Conservation (phyloP, 2,113 vertebrate genomes). For the Carassius auratus region DNA sequence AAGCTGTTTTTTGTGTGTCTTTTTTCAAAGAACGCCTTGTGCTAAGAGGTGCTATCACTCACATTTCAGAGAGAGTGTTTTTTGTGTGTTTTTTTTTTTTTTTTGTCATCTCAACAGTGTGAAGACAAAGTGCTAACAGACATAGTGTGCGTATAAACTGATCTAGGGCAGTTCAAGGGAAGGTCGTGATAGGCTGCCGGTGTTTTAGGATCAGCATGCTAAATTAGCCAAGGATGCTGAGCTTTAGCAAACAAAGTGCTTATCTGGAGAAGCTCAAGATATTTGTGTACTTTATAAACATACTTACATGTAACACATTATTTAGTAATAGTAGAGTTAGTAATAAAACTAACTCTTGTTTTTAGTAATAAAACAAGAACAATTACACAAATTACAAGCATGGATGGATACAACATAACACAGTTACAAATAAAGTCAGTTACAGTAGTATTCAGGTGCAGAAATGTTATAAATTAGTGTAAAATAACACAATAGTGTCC, state of each 20-base stretch:
- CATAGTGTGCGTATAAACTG: constrained; percentile 5
- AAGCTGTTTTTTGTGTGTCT: not conserved
- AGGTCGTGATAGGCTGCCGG: not conserved
- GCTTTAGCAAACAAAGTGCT: constrained; percentile 10
- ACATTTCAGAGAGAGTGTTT: constrained; percentile 16
- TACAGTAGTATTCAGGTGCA: too few relatives aligned
- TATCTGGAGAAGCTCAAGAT: not conserved
- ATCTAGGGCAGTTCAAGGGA: constrained; percentile 30
- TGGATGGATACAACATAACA: too few relatives aligned
- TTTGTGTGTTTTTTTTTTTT: not conserved
- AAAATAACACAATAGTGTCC: too few relatives aligned
- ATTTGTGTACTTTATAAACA: not conserved
- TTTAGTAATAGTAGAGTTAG: too few relatives aligned
- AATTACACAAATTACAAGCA: too few relatives aligned
- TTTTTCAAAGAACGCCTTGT: constrained; percentile 8
- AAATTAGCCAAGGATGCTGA: constrained; percentile 2
- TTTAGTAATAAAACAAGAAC: too few relatives aligned
- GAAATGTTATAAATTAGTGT: too few relatives aligned
- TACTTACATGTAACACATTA: too few relatives aligned
- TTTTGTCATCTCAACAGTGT: constrained; percentile 15
- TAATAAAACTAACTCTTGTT: too few relatives aligned
- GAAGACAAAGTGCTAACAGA: constrained; percentile 33
- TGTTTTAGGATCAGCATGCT: constrained; percentile 24
- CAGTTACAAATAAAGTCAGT: too few relatives aligned
- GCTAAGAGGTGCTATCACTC: constrained; percentile 23